Base-by-base conservation (phyloP, 2,113 vertebrate genomes). In the Lethenteron camtschaticum region DNA sequence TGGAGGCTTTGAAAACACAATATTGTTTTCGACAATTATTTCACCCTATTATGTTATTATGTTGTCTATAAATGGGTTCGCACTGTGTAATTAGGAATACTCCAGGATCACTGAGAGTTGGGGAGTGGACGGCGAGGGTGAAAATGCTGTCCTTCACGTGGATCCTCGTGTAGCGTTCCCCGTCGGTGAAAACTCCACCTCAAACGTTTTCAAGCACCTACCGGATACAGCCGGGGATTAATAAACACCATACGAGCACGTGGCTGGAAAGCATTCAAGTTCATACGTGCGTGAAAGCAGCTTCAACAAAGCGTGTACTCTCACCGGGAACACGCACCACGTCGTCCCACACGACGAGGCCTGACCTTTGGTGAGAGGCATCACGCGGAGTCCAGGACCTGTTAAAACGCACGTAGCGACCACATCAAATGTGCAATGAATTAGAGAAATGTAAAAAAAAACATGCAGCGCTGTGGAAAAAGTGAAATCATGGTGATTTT, bases 181-280 rank as follows among this genome's bases (percentile, higher is more conserved):
- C 58, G 82, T 78, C 16, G 55, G 8, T 57, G 85, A 89, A 72
- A 87, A 85, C 69, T 87, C 84, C 20, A 89, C 85, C 79, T 90
- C 86, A 75, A 82, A 94, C 4, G 85, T 87, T 76, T 83, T 86
- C 73, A 91, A 78, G 78, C 87, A 94, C 74, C 88, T 94, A 24
- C 3, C 10, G 24, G 63, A n/a, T 9, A n/a, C 63, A 68, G 63
- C 24, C 63, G 24, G 9, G n/a, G n/a, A 68, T 16, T 68, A 24
- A n/a, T 68, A 68, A 68, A n/a, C n/a, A 68, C 9, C n/a, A 68
- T 9, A 24, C 10, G n/a, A 9, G n/a, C 18, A 41, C 41, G 57
- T 18, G 55, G 24, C 69, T 41, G 57, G 3, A 56, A 82, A 41
- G 41, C 41, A 41, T 41, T 41, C 41, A 41, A 41, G 41, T 41